A percentile compares a stretch with the other conserved stretches of the same genome.
phyloP scores from a whole-genome alignment of 2,113 vertebrate species.

The Taurulus bubalis region DNA sequence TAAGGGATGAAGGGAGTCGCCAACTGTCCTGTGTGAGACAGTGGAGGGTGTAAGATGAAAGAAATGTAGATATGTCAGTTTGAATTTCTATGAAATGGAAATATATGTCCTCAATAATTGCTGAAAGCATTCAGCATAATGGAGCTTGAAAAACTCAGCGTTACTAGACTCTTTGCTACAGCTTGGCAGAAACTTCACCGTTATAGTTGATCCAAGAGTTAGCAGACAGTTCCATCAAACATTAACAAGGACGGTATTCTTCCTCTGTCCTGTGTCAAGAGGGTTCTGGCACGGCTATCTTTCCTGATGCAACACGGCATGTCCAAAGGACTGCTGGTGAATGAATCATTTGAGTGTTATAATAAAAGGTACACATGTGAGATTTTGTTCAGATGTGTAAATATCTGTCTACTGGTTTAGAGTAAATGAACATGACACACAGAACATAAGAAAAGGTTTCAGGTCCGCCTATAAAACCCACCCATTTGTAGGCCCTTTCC shows the following conservation, averaged over 20 bases:
- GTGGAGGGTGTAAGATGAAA: neutral
- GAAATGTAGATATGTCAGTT: neutral
- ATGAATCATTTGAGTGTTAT: too few species aligned
- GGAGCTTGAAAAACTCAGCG: neutral
- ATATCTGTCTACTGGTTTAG: too few species aligned
- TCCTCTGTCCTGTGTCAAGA: neutral
- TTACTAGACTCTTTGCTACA: constrained; percentile 34
- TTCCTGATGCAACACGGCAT: neutral
- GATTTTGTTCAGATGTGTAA: too few species aligned
- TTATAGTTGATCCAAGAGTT: constrained; percentile 21
- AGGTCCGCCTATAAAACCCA: too few species aligned
- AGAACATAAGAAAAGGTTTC: too few species aligned
- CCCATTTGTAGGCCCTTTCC: too few species aligned
- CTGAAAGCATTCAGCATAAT: neutral
- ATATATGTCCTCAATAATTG: neutral
- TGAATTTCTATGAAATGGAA: neutral
- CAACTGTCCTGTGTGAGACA: neutral
- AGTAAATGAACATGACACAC: too few species aligned
- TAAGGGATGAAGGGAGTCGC: neutral
- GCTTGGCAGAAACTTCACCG: neutral
- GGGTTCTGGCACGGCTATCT: neutral
- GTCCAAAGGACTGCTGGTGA: neutral
- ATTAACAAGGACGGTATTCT: constrained; percentile 34
- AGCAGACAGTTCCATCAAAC: constrained; percentile 28
- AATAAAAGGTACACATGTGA: too few species aligned